Evolutionary conservation across 2,888 invertebrate genomes (phyloP), one percentile per base, ranked within the genome.

Genomic region (Tachina lurida): DNA sequence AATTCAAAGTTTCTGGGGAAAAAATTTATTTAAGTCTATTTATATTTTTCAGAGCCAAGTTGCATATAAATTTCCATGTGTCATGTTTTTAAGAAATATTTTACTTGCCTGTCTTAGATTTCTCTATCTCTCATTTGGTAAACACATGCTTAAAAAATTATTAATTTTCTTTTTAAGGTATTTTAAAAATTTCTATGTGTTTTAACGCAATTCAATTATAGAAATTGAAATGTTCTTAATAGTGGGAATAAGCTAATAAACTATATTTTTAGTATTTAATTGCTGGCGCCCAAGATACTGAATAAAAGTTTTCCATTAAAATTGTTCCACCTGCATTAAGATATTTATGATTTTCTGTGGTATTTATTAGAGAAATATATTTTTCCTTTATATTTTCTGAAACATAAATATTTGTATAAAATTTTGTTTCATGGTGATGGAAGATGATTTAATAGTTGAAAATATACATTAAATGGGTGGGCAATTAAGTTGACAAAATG

Each of bases 321-420:
- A 63, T 31, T 79, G 70, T 52, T 85, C 43, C 84, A 85, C 84
- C 84, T 81, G 84, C 81, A 73, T 74, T 39, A 56, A 60, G 39
- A 60, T 65, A 75, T 84, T 84, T 84, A 84, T 79, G 43, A 54
- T 52, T 74, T 39, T 74, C 47, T 63, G 58, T 76, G 84, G 54
- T 58, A 76, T 84, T 76, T 45, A 45, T 63, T 22, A 19, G 41
- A 41, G 19, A 49, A 70, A 15, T 41, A 15, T 47, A 13, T 47
- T 63, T 71, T 63, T 22, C 10, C 56, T 52, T 12, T 7, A 31
- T 31, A 5, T 7, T 31, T 31, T 31, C 7, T 31, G 31, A 31
- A 0, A 31, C 5, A 13, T 22, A 8, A 17, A 22, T 19, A 56
- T 15, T 56, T 56, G 0, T 7, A 31, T 45, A 45, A n/a, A 45